These are phyloP conservation scores for Sminthurinus signatus DNA, from an alignment of 1,140 invertebrate species.

Conservation along the genomic window DNA sequence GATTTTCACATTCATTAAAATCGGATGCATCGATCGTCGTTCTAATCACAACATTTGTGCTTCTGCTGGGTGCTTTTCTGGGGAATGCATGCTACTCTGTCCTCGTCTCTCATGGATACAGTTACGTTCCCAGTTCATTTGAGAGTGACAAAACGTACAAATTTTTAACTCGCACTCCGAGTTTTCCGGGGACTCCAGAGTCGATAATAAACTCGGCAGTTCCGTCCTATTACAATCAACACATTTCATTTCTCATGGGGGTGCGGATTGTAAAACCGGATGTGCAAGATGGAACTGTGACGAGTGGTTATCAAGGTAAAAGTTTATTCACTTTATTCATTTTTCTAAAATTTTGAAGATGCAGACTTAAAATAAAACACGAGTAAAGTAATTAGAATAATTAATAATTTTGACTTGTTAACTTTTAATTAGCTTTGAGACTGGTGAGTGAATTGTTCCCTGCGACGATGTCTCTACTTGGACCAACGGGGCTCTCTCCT, in stretches of 20 bases:
- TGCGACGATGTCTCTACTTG: conserved; percentile 65
- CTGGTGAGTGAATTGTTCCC: conserved; percentile 71
- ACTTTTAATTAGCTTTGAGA: conserved; percentile 53
- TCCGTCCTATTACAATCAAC: conserved; percentile 59
- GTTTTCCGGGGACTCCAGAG: not conserved
- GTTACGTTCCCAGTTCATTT: conserved; percentile 73
- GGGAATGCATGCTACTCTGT: conserved; percentile 73
- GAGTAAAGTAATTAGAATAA: conserved; percentile 4
- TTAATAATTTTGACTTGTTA: conserved; percentile 50
- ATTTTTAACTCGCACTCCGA: conserved; percentile 52
- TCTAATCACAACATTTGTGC: conserved; percentile 64
- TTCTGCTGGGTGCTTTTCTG: conserved; percentile 66
- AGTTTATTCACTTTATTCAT: too few relatives aligned
- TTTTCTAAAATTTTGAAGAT: too few relatives aligned
- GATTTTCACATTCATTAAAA: conserved; percentile 63
- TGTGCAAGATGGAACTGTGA: conserved; percentile 43
- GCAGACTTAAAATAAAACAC: too few relatives aligned
- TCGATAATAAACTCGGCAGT: conserved; percentile 46
- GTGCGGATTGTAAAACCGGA: conserved; percentile 57
- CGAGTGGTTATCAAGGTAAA: conserved; percentile 14
- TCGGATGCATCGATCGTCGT: conserved; percentile 72
- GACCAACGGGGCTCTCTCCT: conserved; percentile 60
- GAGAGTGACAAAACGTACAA: conserved; percentile 66
- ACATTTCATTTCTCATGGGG: conserved; percentile 64
- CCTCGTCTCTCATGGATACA: conserved; percentile 60